A percentile compares a stretch with the other conserved stretches of the same genome.
phyloP scores from a whole-genome alignment of 1,140 invertebrate genomes.

The Pseudomyrmex sp. region DNA sequence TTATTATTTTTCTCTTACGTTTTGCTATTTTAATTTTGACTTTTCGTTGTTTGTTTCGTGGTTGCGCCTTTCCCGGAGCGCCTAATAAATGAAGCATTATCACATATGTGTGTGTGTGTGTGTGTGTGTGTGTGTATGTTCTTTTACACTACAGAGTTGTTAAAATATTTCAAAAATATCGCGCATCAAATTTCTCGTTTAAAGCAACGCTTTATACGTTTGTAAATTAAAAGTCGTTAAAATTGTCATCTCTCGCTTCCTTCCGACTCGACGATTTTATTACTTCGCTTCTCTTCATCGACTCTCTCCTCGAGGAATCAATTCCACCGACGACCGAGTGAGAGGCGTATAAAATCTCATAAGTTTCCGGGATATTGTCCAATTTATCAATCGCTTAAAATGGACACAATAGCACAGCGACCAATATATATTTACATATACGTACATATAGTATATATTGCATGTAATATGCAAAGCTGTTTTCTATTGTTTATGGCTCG shows the following conservation, averaged over 20 bases:
- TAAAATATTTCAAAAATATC: too few species aligned
- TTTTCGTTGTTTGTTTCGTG: too few species aligned
- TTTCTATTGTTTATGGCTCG: slow-evolving; percentile 3
- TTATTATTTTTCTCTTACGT: too few species aligned
- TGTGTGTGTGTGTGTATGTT: too few species aligned
- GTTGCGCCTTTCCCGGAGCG: too few species aligned
- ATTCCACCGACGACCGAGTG: background rate
- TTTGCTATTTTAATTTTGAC: too few species aligned
- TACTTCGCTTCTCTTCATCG: background rate
- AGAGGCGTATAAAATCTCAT: slow-evolving; percentile 17
- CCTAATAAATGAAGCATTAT: too few species aligned
- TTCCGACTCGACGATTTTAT: too few species aligned
- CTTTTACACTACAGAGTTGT: too few species aligned
- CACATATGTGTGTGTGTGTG: too few species aligned
- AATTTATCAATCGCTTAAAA: slow-evolving; percentile 40
- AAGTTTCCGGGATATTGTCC: slow-evolving; percentile 25
- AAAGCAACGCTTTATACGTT: background rate
- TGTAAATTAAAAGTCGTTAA: background rate
- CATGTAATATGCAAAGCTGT: background rate
- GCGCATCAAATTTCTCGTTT: background rate
- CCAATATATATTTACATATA: background rate
- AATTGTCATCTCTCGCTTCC: background rate
- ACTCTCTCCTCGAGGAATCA: background rate
- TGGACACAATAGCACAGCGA: background rate
- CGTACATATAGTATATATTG: background rate